These are phyloP conservation scores for Macaria notata DNA, from an alignment of 2,888 invertebrate species.

Conservation along the genomic window DNA sequence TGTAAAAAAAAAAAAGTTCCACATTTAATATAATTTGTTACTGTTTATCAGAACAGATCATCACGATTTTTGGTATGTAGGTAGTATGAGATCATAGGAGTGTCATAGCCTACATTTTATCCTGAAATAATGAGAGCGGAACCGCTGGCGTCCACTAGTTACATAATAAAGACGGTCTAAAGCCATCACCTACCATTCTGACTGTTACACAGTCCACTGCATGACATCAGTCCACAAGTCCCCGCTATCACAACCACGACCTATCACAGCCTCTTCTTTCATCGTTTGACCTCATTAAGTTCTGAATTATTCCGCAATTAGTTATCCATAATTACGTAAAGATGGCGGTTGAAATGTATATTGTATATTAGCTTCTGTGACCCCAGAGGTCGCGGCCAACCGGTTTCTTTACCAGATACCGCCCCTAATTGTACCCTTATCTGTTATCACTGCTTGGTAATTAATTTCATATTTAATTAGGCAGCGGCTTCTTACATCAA, in stretches of 20 bases:
- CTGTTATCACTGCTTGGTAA: slow-evolving; percentile 67
- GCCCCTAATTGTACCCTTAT: slow-evolving; percentile 68
- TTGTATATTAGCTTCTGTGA: slow-evolving; percentile 31
- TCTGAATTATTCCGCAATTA: slow-evolving; percentile 64
- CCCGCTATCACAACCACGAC: slow-evolving; percentile 10
- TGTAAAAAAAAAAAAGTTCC: too few relatives aligned
- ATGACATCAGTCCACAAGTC: too few relatives aligned
- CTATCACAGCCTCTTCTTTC: slow-evolving; percentile 25
- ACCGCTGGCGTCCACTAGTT: too few relatives aligned
- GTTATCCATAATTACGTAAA: slow-evolving; percentile 53
- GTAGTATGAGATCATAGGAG: too few relatives aligned
- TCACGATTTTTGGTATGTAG: too few relatives aligned
- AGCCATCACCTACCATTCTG: too few relatives aligned
- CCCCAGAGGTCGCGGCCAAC: slow-evolving; percentile 56
- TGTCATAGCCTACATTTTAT: too few relatives aligned
- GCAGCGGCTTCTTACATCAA: slow-evolving; percentile 53
- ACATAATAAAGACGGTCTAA: too few relatives aligned
- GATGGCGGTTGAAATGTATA: slow-evolving; percentile 39
- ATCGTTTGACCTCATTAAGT: slow-evolving; percentile 41
- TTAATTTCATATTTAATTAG: slow-evolving; percentile 57
- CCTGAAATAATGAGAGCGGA: too few relatives aligned
- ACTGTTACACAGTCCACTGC: too few relatives aligned
- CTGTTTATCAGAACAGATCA: too few relatives aligned
- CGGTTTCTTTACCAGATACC: slow-evolving; percentile 55
- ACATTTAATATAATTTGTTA: too few relatives aligned